Base-by-base conservation (phyloP, 2,113 vertebrate genomes). In the Thamnaconus septentrionalis region DNA sequence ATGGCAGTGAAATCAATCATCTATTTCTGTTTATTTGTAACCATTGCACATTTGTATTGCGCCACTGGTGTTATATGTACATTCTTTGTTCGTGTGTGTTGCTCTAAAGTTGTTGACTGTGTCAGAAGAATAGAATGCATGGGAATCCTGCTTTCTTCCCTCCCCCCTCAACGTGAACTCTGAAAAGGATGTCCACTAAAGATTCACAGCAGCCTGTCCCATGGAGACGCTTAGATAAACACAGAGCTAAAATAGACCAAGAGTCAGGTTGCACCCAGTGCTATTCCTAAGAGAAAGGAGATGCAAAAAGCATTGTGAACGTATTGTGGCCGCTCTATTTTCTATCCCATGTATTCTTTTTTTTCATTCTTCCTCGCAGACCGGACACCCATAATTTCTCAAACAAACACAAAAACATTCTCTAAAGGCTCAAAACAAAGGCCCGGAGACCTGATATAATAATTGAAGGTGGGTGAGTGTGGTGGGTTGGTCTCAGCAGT, bases 151-250 rank as follows among this genome's bases (percentile, higher is more conserved):
- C 45, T 64, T 59, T 67, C 72, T 81, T 68, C 81, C 18, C 18
- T 2, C 18, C 18, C 18, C 18, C 18, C 82, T 88, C 81, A 87
- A 77, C 53, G 81, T 64, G 70, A 54, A 79, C 69, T 70, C 12
- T 64, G 85, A 81, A 89, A 92, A 88, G 81, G 86, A 85, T 72
- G 85, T 82, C 83, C 77, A 76, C 78, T 76, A 78, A 90, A 86
- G 80, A 88, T 76, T 79, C 84, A 61, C 78, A 80, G 81, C 81
- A 56, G 83, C 58, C 80, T 62, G 81, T 90, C 86, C 90, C 90
- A 72, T 73, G 62, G 89, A 90, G 90, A 90, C 83, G 56, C 78
- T 90, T 90, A 86, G 88, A 87, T 89, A 92, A 92, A 91, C 89
- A 90, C 89, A 75, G 50, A 65, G 73, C 73, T 85, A 82, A 88